Evolutionary conservation across 2,888 invertebrate species (phyloP), one percentile per base, ranked within the genome.

Genomic region (Patella depressa): DNA sequence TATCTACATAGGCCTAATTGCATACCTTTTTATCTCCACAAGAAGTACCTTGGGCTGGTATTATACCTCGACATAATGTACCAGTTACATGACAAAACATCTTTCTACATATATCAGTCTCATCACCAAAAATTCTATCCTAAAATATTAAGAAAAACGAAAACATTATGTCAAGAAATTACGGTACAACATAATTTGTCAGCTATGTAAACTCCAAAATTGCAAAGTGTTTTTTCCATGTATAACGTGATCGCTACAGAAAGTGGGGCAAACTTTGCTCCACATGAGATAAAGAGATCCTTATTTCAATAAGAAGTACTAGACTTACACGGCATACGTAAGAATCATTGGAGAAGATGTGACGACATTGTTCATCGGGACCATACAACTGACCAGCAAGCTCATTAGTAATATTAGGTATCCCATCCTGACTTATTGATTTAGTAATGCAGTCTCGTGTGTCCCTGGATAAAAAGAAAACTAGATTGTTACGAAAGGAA

Each of bases 1-100:
- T 12, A 53, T 73, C 72, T 9, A 11, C 34, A 7, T 53, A n/a
- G n/a, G 24, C n/a, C 12, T 45, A 14, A 45, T 29, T 19, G 15
- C 34, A 53, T 76, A 88, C 88, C 84, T 83, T 84, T 79, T 85
- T 84, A 75, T 85, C 80, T 2, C 86, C 88, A 81, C 88, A 88
- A 0, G 87, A 83, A 11, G 88, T 88, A 2, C 87, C 88, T 53
- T 85, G 78, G 24, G 86, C 87, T 1, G 88, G 87, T 3, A 83
- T 83, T 71, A 86, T 85, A 4, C 82, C 79, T 11, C 83, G 85
- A 80, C 88, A 88, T 53, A 75, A 79, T 17, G 70, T 55, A 5
- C 24, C 65, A 0, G 85, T 83, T 69, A 73, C 76, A 11, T 86
- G 85, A 71, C 88, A 88, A 75, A 83, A 88, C 87, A 88, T 85